Evolutionary conservation across 2,797 vertebrate species (phyloP).

Genomic region (Mormyrops attenuatus): DNA sequence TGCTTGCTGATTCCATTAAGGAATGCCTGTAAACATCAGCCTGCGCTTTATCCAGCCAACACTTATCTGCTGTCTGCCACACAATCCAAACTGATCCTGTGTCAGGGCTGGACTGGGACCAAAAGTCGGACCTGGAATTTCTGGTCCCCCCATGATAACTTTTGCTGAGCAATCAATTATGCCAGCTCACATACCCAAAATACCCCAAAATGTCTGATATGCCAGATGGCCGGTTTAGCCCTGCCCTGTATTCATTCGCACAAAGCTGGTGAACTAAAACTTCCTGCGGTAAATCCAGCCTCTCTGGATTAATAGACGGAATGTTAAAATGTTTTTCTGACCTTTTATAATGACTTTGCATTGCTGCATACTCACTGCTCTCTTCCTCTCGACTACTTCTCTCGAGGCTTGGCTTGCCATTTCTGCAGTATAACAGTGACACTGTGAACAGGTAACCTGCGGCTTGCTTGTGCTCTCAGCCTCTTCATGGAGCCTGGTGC

Average conservation of each 20-base stretch:
- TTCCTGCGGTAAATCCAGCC: neutral
- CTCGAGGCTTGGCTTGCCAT: conserved; percentile 66
- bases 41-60: neutral
- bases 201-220: neutral
- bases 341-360: conserved; percentile 17
- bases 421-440: conserved; percentile 55
- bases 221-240: neutral
- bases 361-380: conserved; percentile 36
- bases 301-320: neutral
- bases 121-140: neutral
- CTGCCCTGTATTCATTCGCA: neutral
- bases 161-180: neutral
- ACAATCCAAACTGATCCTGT: neutral
- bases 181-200: neutral
- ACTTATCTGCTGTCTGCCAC: neutral
- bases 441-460: conserved; percentile 56
- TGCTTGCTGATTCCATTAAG: neutral
- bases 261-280: neutral
- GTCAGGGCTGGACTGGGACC: neutral
- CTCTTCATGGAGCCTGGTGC: neutral
- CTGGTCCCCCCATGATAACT: neutral
- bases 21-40: neutral
- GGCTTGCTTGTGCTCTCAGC: neutral
- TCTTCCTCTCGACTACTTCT: conserved; percentile 36
- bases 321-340: neutral